Conservation (phyloP, 2,888 invertebrate genomes). For the Phaonia tiefii region DNA sequence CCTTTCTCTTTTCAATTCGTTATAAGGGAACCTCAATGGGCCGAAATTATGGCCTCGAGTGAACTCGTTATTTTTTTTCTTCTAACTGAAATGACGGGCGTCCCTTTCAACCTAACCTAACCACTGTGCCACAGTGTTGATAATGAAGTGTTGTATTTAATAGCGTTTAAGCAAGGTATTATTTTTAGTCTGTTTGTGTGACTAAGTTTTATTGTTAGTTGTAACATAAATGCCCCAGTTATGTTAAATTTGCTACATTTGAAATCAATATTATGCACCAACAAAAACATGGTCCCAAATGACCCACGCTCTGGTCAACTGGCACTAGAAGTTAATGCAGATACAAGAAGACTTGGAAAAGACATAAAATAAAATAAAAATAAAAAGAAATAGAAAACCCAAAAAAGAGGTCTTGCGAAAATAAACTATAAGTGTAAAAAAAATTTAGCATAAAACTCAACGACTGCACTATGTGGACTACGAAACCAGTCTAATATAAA, state of each 20-base stretch:
- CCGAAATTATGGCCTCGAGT: too few species aligned
- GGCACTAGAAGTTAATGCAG: too few species aligned
- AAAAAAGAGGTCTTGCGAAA: conserved; percentile 17
- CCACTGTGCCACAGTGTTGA: conserved; percentile 3
- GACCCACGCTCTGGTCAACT: conserved; percentile 27
- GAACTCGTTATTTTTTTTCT: too few species aligned
- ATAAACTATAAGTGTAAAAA: conserved; percentile 6
- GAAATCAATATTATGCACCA: conserved; percentile 57
- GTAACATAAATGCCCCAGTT: conserved; percentile 58
- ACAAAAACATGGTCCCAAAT: conserved; percentile 20
- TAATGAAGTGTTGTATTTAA: conserved; percentile 28
- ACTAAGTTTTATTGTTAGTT: conserved; percentile 23
- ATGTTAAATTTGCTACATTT: conserved; percentile 53
- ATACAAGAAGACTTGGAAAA: not conserved
- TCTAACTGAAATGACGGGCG: too few species aligned
- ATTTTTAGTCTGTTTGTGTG: not conserved
- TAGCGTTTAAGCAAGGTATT: not conserved
- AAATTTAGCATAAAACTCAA: too few species aligned
- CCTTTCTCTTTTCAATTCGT: too few species aligned
- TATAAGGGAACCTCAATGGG: too few species aligned
- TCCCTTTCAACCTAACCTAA: too few species aligned
- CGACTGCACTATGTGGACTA: too few species aligned
- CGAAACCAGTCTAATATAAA: conserved; percentile 34
- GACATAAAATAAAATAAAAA: not conserved
- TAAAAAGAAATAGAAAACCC: conserved; percentile 1